Evolutionary conservation across 37 sponge, comb jelly and placozoan genomes (phyloP), one percentile per base, ranked within the genome.

Genomic region (Cliona cf. orientalis): DNA sequence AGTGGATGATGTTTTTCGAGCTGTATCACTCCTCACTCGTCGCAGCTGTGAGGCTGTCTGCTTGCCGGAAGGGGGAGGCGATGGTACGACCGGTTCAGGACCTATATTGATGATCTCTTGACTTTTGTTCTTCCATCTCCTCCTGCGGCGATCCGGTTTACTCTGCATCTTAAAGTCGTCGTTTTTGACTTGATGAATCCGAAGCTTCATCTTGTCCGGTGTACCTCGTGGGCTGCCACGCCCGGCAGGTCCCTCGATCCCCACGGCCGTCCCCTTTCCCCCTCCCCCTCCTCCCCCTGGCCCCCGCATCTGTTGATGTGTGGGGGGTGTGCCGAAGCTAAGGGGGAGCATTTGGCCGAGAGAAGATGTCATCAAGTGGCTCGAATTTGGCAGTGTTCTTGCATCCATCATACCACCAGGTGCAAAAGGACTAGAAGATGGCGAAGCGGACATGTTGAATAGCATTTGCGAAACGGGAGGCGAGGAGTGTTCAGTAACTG

Each of bases 131-230:
- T 39, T 75, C 65, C 64, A 41, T 74, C 68, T 44, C 38, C 72
- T 76, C 25, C 78, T 67, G 34, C 78, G 40, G 29, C 46, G 28
- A 45, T 57, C 75, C 31, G 40, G 35, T 45, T 85, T 85, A 5
- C 23, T 79, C 14, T 39, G 49, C 6, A 19, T 5, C 31, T 77
- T 76, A 63, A 85, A 85, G 28, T 85, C 86, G 1, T 83, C 84
- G 21, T 74, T 43, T n/a, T 63, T 72, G 39, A 85, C 74, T 5
- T 85, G 78, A 37, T 85, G 86, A 22, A 85, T 85, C 38, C 78
- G 68, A 3, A 85, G 72, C 33, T 70, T 85, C 70, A 55, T 56
- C 32, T 71, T 81, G 23, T 81, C 82, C 22, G 62, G 55, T 2
- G 83, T 0, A 34, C 2, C 29, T 63, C 56, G 34, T 32, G 64